Conservation (phyloP, 2,113 vertebrate species). For the Corapipo altera region DNA sequence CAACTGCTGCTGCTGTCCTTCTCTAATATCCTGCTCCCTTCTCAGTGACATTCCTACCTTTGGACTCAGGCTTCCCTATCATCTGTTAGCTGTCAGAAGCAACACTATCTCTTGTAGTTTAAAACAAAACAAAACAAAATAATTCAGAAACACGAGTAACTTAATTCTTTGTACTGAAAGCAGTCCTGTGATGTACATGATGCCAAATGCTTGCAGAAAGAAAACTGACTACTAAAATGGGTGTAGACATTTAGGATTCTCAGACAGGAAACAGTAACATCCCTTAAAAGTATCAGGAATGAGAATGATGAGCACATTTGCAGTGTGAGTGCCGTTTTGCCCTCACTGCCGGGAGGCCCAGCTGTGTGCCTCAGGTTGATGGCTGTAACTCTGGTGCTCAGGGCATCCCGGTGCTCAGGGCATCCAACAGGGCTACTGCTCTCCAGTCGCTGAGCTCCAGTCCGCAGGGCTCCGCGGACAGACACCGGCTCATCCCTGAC, state of each 20-base stretch:
- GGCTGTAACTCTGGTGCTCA: no score
- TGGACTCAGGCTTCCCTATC: neutral
- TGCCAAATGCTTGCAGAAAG: neutral
- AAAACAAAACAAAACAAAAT: neutral
- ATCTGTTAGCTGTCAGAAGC: neutral
- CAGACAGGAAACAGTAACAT: neutral
- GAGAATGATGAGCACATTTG: accelerated
- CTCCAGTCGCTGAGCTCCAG: accelerated
- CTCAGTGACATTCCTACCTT: neutral
- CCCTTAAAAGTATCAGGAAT: neutral
- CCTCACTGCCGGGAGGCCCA: neutral
- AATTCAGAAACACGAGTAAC: neutral
- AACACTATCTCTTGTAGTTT: neutral
- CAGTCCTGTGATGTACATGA: neutral
- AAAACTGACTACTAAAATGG: neutral
- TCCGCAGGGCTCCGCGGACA: accelerated
- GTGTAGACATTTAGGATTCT: neutral
- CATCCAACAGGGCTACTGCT: accelerated
- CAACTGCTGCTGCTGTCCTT: neutral
- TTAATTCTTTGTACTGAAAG: neutral
- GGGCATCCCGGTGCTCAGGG: accelerated
- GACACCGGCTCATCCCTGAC: accelerated
- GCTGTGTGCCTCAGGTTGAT: no score
- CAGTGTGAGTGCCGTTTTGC: accelerated
- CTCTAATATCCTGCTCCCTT: accelerated